Percentiles rank a stretch among this genome's conserved stretches.
phyloP scores from a whole-genome alignment of 2,888 invertebrate species.

The Drosophila recens region DNA sequence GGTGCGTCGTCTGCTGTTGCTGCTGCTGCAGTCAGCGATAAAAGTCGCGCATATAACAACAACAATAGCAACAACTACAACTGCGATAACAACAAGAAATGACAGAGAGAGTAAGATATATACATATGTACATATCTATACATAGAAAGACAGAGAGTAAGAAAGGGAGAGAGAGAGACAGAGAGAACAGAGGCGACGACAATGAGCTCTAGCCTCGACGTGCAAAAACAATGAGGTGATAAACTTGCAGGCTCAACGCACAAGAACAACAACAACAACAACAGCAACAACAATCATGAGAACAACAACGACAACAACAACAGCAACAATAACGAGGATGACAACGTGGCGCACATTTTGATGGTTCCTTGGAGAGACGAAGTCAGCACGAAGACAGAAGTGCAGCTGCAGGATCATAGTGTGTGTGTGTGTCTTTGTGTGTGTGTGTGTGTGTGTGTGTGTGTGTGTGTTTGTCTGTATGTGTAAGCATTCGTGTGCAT shows the following conservation, averaged over 20 bases:
- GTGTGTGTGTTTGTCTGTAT: constrained; percentile 6
- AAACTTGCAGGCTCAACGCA: constrained; percentile 79
- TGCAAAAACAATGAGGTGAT: constrained; percentile 79
- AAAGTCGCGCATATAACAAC: constrained; percentile 38
- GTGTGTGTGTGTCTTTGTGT: background rate
- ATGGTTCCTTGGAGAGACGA: constrained; percentile 69
- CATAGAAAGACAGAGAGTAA: background rate
- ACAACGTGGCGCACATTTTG: constrained; percentile 64
- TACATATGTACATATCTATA: background rate
- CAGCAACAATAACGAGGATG: constrained; percentile 11
- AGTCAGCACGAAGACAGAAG: constrained; percentile 30
- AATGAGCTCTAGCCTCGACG: constrained; percentile 53
- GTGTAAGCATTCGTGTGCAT: constrained; percentile 66
- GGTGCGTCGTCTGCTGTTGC: constrained; percentile 43
- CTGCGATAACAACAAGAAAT: constrained; percentile 3
- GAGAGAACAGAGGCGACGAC: constrained; percentile 40
- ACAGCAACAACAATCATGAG: constrained; percentile 25
- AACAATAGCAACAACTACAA: constrained; percentile 9
- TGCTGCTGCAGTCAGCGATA: constrained; percentile 58
- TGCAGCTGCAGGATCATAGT: constrained; percentile 38
- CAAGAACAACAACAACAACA: constrained; percentile 23
- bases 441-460: background rate
- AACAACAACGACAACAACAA: constrained; percentile 8
- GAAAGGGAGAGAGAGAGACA: background rate
- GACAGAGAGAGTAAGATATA: background rate